Percentiles rank a stretch among this genome's conserved stretches.
Evolutionary conservation across 2,888 invertebrate species (phyloP).

Genomic region (Cabera pusaria): DNA sequence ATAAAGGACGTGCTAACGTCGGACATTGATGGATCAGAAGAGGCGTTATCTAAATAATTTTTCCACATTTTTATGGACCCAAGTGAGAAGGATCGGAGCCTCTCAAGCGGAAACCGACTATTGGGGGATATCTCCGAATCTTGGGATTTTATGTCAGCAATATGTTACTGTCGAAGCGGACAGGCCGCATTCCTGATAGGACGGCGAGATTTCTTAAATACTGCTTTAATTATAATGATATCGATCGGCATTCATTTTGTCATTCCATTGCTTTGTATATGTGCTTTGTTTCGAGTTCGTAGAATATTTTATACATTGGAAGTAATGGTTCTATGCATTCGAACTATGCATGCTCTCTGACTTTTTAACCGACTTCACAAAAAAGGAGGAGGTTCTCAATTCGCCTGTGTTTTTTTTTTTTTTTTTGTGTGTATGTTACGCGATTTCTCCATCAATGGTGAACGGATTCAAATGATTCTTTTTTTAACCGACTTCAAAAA

Average conservation of each 20-base stretch:
- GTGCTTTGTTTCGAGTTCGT: conserved; percentile 21
- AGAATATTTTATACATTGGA: conserved; percentile 5
- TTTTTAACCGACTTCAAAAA: too few species aligned
- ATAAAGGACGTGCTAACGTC: conserved; percentile 37
- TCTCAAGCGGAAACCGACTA: conserved; percentile 69
- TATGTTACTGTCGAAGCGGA: conserved; percentile 73
- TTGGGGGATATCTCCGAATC: conserved; percentile 76
- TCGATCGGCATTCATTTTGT: conserved; percentile 65
- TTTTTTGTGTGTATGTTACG: too few species aligned
- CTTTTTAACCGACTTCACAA: too few species aligned
- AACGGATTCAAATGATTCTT: too few species aligned
- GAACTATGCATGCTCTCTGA: too few species aligned
- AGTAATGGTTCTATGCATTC: too few species aligned
- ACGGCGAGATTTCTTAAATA: conserved; percentile 71
- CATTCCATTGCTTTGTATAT: conserved; percentile 59
- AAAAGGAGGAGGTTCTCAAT: too few species aligned
- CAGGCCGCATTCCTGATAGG: conserved; percentile 69
- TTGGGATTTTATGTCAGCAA: conserved; percentile 75
- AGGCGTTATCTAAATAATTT: conserved; percentile 66
- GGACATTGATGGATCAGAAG: conserved; percentile 70
- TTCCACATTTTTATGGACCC: conserved; percentile 68
- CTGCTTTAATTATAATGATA: conserved; percentile 77
- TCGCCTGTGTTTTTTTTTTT: too few species aligned
- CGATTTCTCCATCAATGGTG: too few species aligned
- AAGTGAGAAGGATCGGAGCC: conserved; percentile 52